Conservation (phyloP, 92 coral and sea anemone species). For the Metridium senile region DNA sequence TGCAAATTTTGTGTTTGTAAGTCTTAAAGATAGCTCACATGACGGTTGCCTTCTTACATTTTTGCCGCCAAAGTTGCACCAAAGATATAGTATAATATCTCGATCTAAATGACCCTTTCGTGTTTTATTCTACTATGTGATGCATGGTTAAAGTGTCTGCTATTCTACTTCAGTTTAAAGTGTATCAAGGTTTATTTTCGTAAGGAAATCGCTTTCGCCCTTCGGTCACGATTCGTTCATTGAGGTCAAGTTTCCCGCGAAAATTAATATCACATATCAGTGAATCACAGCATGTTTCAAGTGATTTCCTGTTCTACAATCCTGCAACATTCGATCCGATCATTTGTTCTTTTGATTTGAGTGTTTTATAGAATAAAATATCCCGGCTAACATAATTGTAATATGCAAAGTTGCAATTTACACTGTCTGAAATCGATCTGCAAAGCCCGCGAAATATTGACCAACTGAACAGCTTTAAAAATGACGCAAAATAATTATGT, state of each 20-base stretch:
- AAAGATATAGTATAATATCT: no score
- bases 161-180: not conserved
- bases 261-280: not conserved
- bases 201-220: not conserved
- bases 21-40: no score
- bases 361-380: not conserved
- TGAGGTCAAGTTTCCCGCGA: constrained; percentile 10
- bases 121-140: not conserved
- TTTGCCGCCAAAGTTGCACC: no score
- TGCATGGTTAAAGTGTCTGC: not conserved
- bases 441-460: not conserved
- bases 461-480: no score
- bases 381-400: not conserved
- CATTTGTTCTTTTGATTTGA: not conserved
- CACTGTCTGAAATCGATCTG: not conserved
- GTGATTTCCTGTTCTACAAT: not conserved
- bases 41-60: no score
- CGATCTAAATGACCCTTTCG: no score
- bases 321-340: not conserved
- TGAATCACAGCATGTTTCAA: not conserved
- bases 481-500: no score
- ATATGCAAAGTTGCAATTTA: not conserved
- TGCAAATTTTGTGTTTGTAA: no score
- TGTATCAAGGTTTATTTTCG: not conserved
- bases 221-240: not conserved